Evolutionary conservation across 30 jellyfish, hydroid and myxozoan species (phyloP), one percentile per base, ranked within the genome.

Genomic region (Aurelia coerulea): DNA sequence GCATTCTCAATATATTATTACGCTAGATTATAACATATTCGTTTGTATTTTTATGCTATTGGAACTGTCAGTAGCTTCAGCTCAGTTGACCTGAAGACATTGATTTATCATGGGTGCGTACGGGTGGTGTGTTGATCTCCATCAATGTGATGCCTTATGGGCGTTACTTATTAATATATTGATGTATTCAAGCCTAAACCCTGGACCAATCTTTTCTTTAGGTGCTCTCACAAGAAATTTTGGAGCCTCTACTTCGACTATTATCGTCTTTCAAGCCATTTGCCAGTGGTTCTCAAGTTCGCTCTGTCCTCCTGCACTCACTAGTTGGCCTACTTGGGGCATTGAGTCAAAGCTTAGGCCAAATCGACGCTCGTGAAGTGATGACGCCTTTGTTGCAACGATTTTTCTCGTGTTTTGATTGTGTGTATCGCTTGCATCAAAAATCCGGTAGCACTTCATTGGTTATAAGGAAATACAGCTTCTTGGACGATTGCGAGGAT

Each of bases 381-480:
- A 76, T 93, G 90, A 87, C 93, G 60, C 97, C 98, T 5, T 65
- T 93, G 59, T 88, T 93, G 23, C 98, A 93, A 67, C 90, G 93
- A 51, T 93, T 93, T 79, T 93, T 93, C 84, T 93, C 98, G 14
- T 88, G 97, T 58, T 93, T 93, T 68, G 98, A 93, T 60, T 93
- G 98, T 33, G 91, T 93, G 53, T 93, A 93, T 76, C 91, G 90
- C 17, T 67, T 87, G 81, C 83, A 84, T 41, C 72, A 88, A 17
- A 80, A 71, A 32, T n/a, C 65, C 6, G 80, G 85, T 34, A 81
- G 86, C 72, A 70, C 62, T 54, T 31, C 79, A 15, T 60, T 78
- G 18, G 88, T 93, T 4, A 50, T 87, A 60, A 68, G 97, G 71
- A 93, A 93, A 50, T 81, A 87, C 84, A 77, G 92, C 39, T 41